These are phyloP conservation scores for Acronicta psi DNA, from an alignment of 2,888 invertebrate genomes.

Conservation along the genomic window DNA sequence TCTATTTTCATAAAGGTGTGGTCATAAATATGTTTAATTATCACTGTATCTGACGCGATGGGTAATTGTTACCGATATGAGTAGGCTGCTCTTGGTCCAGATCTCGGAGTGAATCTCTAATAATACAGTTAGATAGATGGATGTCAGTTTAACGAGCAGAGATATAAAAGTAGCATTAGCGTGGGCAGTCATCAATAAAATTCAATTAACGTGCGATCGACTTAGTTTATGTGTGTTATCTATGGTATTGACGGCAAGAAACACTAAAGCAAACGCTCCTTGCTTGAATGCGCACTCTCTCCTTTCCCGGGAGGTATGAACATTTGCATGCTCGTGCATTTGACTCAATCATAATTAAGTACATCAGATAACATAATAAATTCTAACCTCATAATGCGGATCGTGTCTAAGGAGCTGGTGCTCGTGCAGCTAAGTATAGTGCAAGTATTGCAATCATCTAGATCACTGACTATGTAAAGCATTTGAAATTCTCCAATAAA, in stretches of 20 bases:
- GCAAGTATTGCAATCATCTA: conserved; percentile 54
- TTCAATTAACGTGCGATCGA: conserved; percentile 39
- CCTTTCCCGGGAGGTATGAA: conserved; percentile 82
- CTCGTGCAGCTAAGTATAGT: conserved; percentile 51
- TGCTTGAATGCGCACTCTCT: conserved; percentile 80
- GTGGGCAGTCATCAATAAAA: conserved; percentile 28
- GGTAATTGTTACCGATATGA: neutral
- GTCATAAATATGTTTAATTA: too few species aligned
- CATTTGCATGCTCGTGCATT: conserved; percentile 82
- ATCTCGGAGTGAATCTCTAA: conserved; percentile 9
- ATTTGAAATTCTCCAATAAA: conserved; percentile 44
- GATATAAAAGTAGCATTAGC: conserved; percentile 13
- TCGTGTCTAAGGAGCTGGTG: conserved; percentile 54
- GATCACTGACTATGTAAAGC: conserved; percentile 69
- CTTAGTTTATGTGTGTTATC: conserved; percentile 57
- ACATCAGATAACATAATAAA: conserved; percentile 75
- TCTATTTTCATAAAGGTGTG: too few species aligned
- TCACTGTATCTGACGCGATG: neutral
- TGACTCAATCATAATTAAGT: conserved; percentile 75
- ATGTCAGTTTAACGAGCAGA: conserved; percentile 5
- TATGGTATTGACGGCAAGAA: conserved; percentile 66
- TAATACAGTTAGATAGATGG: too few species aligned
- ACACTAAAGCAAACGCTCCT: conserved; percentile 66
- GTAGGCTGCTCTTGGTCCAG: conserved; percentile 2
- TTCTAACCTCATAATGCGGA: conserved; percentile 61